Conservation (phyloP, 2,113 vertebrate species). For the Crocuta crocuta region DNA sequence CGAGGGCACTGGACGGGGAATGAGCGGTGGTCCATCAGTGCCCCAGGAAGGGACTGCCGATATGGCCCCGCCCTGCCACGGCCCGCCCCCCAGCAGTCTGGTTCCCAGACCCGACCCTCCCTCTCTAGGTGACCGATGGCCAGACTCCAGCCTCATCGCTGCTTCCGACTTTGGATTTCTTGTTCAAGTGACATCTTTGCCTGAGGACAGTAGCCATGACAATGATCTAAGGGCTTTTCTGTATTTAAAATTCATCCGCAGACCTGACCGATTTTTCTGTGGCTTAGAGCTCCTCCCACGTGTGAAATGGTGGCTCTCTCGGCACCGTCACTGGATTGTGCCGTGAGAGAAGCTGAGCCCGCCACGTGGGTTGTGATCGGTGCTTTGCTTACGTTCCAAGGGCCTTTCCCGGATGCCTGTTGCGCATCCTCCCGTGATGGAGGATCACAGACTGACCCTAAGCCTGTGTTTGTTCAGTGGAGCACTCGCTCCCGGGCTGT, state of each 20-base stretch:
- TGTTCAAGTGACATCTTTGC: fast-evolving
- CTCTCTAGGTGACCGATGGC: background rate
- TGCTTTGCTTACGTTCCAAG: background rate
- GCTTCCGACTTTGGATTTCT: background rate
- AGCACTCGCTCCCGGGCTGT: fast-evolving
- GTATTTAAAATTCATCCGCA: background rate
- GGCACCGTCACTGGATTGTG: too few species aligned
- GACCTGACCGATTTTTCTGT: background rate
- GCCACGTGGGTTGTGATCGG: fast-evolving
- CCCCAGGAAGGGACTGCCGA: fast-evolving
- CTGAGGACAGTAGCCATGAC: background rate
- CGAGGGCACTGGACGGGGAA: background rate
- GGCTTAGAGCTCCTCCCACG: background rate
- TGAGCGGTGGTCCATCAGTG: background rate
- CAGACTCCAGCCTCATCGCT: background rate
- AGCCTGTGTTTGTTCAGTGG: too few species aligned
- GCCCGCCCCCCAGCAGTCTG: background rate
- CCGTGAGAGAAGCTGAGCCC: too few species aligned
- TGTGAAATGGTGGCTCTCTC: fast-evolving
- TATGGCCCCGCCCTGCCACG: too few species aligned
- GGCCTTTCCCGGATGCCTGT: background rate
- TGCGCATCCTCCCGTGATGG: too few species aligned
- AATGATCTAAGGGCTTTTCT: background rate
- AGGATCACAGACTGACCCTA: background rate
- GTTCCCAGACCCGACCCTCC: fast-evolving